phyloP scores from a whole-genome alignment of 2,797 vertebrate genomes.

The Tinamus major region DNA sequence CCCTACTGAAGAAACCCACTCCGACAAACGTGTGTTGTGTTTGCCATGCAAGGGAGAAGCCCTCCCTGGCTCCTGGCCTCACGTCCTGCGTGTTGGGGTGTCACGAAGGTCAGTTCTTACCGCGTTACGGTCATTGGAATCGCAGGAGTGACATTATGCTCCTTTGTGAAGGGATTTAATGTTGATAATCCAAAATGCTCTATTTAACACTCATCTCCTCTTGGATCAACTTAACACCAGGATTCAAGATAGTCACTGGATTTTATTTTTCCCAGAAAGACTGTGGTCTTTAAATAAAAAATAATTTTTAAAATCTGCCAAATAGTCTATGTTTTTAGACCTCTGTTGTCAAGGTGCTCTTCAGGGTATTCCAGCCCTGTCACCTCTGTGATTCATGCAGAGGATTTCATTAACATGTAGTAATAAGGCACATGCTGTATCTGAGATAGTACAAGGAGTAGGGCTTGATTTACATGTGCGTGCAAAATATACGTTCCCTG shows the following conservation, averaged over 20 bases:
- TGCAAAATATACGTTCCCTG: background rate
- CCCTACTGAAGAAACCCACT: background rate
- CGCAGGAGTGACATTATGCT: background rate
- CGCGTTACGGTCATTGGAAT: background rate
- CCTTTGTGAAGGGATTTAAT: background rate
- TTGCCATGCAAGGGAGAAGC: background rate
- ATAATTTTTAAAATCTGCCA: background rate
- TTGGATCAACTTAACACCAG: background rate
- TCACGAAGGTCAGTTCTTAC: background rate
- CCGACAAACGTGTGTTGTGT: too few species aligned
- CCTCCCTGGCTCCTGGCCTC: background rate
- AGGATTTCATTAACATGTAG: background rate
- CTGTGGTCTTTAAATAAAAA: background rate
- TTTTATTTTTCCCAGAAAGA: background rate
- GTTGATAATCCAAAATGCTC: background rate
- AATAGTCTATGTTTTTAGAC: background rate
- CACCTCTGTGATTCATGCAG: background rate
- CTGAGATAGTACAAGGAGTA: background rate
- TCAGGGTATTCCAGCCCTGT: background rate
- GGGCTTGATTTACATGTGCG: background rate
- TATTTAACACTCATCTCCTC: background rate
- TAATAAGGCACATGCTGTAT: background rate
- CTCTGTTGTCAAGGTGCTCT: background rate
- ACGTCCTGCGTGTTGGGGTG: background rate
- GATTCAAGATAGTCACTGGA: background rate